Evolutionary conservation across 1,140 invertebrate species (phyloP), one percentile per base, ranked within the genome.

Genomic region (Drosophila sucinea): DNA sequence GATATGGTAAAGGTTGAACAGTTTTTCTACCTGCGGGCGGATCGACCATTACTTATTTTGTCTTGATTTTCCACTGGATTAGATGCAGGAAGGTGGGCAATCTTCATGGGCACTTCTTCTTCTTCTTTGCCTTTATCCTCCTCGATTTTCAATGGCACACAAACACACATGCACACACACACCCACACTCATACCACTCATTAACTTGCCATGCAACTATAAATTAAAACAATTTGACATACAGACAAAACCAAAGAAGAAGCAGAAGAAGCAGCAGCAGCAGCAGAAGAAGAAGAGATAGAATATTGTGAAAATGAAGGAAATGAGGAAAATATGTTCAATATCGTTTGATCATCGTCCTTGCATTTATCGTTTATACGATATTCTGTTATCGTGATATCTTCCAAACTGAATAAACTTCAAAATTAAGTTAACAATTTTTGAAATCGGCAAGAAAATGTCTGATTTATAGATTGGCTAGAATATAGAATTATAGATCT

Each of bases 61-160:
- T 83, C 75, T 68, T 83, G 83, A 87, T 87, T 87, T 89, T 87
- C 84, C 84, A 77, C 72, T 77, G 83, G 83, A 89, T 87, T 87
- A 89, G 74, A 66, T 73, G 70, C 65, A 68, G 57, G 61, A 69
- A 78, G 79, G 79, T 81, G 75, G 58, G 73, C 64, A 67, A 76
- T 75, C 66, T 67, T 60, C 67, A 47, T 56, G 40, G 77, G 47
- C 56, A 61, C 35, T 60, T 30, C 47, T 38, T 32, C 56, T 73
- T 29, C 44, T 73, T 51, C 38, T 33, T 38, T 6, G 40, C 44
- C 32, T 56, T 29, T 33, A 58, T 4, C 54, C 40, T 63, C 65
- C 47, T 69, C 60, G 10, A 56, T 67, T 69, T 72, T 60, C 74
- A 68, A 81, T 82, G 69, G 69, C 82, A 73, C 11, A 30, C n/a